Base-by-base conservation (phyloP, 2,113 vertebrate species). In the Gobiocypris rarus region DNA sequence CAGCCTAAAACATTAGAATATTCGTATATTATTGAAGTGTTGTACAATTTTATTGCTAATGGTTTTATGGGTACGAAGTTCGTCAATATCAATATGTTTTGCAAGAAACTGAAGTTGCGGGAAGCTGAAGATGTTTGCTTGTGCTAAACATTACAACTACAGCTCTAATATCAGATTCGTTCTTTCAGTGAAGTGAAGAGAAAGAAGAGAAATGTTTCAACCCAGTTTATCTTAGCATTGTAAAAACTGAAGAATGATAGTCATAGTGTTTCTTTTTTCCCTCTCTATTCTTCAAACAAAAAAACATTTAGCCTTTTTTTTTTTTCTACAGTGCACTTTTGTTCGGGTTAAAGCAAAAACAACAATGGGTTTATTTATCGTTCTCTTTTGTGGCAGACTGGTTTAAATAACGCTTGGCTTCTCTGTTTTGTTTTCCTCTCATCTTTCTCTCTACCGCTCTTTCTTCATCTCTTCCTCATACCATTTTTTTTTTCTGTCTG, bases 311-410 rank as follows among this genome's bases (percentile, higher is more conserved):
- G 79, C 75, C 77, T 74, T 81, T 69, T 38, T 34, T 50, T 78
- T 52, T 87, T 65, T 84, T 82, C 79, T 75, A 81, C 84, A 78
- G 82, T 88, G 77, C 89, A 84, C 81, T 87, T 90, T 89, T 89
- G 88, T 91, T 90, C 89, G 90, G 90, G 91, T 90, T 92, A 89
- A 92, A 93, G 92, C 85, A 92, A 88, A 93, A 93, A 93, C 91
- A 93, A 91, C 89, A 89, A 87, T 89, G 84, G 86, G 89, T 91
- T 93, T 93, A 94, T 94, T 94, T 94, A 94, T 93, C 92, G 93
- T 92, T 91, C 90, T 93, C 92, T 93, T 93, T 93, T 90, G 85
- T 86, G 89, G 89, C 88, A 86, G 91, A 91, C 92, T 92, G 92
- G 91, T 92, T 93, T 94, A 92, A 94, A 94, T 94, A 94, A 93